Percentiles rank a stretch among this genome's conserved stretches.
These are phyloP conservation scores for Heterocephalus glaber DNA, from an alignment of 2,113 vertebrate genomes.

Conservation along the genomic window DNA sequence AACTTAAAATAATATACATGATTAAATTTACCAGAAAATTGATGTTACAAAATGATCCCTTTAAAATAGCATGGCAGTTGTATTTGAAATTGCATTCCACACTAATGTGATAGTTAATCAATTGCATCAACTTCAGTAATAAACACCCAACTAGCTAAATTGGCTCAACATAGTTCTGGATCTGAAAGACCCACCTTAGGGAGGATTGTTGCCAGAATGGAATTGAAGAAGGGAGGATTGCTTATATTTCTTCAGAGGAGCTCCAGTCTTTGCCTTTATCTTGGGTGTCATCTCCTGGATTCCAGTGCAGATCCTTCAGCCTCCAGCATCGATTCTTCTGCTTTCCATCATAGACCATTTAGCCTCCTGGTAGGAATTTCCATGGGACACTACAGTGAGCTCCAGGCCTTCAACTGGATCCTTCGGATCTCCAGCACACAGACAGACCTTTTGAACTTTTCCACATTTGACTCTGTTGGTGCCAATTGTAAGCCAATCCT, in stretches of 20 bases:
- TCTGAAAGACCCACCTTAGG: neutral
- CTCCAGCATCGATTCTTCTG: neutral
- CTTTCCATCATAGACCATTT: neutral
- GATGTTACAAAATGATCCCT: neutral
- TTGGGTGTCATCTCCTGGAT: neutral
- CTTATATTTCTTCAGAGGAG: neutral
- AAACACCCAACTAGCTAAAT: neutral
- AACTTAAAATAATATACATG: neutral
- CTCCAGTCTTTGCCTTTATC: neutral
- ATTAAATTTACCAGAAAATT: conserved; percentile 14
- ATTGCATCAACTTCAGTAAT: neutral
- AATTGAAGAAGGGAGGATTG: neutral
- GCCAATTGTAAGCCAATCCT: neutral
- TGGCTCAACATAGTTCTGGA: neutral
- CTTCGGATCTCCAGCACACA: neutral
- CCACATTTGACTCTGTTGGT: neutral
- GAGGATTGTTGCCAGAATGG: neutral
- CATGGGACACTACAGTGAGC: neutral
- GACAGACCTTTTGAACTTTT: neutral
- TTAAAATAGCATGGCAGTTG: neutral
- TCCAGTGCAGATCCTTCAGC: neutral
- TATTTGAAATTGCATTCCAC: neutral
- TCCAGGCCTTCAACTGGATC: neutral
- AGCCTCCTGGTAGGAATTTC: neutral
- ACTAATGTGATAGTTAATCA: neutral